Evolutionary conservation across 2,888 invertebrate genomes (phyloP), one percentile per base, ranked within the genome.

Genomic region (Fragum whitleyi): DNA sequence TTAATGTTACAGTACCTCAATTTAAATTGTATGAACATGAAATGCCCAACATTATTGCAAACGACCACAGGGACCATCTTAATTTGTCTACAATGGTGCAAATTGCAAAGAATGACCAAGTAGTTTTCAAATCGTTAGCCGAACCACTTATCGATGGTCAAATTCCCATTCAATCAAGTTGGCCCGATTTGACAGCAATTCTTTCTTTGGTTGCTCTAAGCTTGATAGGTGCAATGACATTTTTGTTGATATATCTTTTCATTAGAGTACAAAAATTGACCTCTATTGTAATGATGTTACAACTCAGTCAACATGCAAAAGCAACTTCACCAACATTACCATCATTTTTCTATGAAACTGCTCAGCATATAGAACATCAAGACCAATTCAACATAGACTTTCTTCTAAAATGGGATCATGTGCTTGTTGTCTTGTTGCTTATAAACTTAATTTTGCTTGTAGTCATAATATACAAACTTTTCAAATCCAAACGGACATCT

Each of bases 1-100:
- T 76, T 0, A 76, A 76, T 72, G 73, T 80, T 1, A n/a, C 61
- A 16, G 7, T 73, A 51, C 80, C 80, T 53, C 21, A 39, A 19
- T 80, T 80, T 62, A 55, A 76, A n/a, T 26, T 76, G 16, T 80
- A 73, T 57, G 16, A 80, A 7, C 76, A 80, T 76, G n/a, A 47
- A 51, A 76, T 80, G 57, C 16, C 67, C 5, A 21, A 74, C 5
- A 32, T 62, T 16, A 7, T 79, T 16, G 75, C 69, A 21, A 59
- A 71, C 28, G 79, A 79, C 39, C 21, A 26, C 0, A 74, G 57
- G 57, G 28, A 42, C 16, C 79, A 79, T 67, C 28, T 79, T 23
- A 79, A 42, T 55, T 32, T 79, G 28, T 39, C 32, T 14, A 70
- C 47, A 65, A 74, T 79, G 69, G 69, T 69, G 0, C 7, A 57